phyloP scores from a whole-genome alignment of 2,888 invertebrate species.

The Plemyria rubiginata region DNA sequence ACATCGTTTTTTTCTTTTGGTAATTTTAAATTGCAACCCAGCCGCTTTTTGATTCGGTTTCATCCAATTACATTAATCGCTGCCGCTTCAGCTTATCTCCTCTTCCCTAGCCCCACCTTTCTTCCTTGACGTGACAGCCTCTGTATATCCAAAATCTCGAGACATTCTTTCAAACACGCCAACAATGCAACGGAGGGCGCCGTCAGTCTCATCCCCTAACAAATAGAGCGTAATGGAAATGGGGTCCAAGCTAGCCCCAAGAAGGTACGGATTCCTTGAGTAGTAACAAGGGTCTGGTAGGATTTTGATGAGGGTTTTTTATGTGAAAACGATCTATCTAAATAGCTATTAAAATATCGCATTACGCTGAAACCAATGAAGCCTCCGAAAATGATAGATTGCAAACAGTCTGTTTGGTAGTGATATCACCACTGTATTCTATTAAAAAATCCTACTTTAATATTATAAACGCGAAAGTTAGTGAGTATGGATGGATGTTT shows the following conservation, averaged over 20 bases:
- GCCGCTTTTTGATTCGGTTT: not conserved
- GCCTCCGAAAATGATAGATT: not conserved
- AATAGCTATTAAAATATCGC: conserved; percentile 30
- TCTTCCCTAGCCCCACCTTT: conserved; percentile 52
- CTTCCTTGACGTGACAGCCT: conserved; percentile 61
- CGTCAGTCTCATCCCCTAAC: conserved; percentile 40
- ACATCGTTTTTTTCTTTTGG: too few relatives aligned
- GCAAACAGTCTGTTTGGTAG: not conserved
- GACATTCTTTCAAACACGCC: conserved; percentile 76
- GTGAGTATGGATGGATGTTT: too few relatives aligned
- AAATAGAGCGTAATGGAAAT: conserved; percentile 45
- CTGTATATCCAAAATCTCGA: conserved; percentile 80
- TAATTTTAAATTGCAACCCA: too few relatives aligned
- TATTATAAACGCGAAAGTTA: too few relatives aligned
- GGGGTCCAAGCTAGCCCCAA: conserved; percentile 30
- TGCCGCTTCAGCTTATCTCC: conserved; percentile 30
- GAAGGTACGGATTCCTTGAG: conserved; percentile 28
- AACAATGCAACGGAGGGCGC: conserved; percentile 67
- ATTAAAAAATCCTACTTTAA: too few relatives aligned
- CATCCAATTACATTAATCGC: not conserved
- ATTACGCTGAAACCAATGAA: conserved; percentile 9
- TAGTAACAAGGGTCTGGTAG: conserved; percentile 30
- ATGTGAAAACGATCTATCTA: conserved; percentile 32
- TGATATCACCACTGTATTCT: too few relatives aligned
- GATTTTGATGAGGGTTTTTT: conserved; percentile 31